These are phyloP conservation scores for Cremastinae sp. DNA, from an alignment of 2,888 invertebrate species.

Conservation along the genomic window DNA sequence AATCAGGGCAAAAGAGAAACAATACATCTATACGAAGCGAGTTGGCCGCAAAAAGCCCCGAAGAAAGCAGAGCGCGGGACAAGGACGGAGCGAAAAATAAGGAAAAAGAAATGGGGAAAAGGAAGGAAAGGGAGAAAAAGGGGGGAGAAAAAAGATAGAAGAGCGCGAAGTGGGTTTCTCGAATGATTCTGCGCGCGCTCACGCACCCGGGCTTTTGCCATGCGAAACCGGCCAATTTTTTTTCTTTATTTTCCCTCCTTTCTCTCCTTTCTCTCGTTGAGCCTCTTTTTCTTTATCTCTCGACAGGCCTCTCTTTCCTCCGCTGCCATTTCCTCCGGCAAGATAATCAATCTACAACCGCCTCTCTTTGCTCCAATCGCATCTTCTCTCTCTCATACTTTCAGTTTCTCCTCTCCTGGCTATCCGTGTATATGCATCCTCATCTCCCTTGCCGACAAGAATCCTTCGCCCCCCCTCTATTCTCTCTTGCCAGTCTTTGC, in stretches of 20 bases:
- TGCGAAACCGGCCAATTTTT: constrained; percentile 47
- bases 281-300: constrained; percentile 40
- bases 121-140: constrained; percentile 15
- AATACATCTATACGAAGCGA: constrained; percentile 39
- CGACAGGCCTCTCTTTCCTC: constrained; percentile 49
- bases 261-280: background rate
- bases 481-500: constrained; percentile 25
- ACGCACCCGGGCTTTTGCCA: constrained; percentile 59
- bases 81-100: too few relatives aligned
- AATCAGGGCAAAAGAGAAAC: constrained; percentile 55
- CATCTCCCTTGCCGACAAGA: constrained; percentile 60
- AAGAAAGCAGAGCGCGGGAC: background rate
- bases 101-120: background rate
- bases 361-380: constrained; percentile 59
- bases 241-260: background rate
- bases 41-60: constrained; percentile 28
- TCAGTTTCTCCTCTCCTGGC: constrained; percentile 45
- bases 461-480: constrained; percentile 6
- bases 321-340: constrained; percentile 65
- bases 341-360: constrained; percentile 67
- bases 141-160: constrained; percentile 6
- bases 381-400: constrained; percentile 39
- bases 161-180: constrained; percentile 48
- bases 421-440: constrained; percentile 43
- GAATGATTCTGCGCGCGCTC: constrained; percentile 53